Evolutionary conservation across 2,888 invertebrate species (phyloP).

Genomic region (Coelogynopora nodosa): DNA sequence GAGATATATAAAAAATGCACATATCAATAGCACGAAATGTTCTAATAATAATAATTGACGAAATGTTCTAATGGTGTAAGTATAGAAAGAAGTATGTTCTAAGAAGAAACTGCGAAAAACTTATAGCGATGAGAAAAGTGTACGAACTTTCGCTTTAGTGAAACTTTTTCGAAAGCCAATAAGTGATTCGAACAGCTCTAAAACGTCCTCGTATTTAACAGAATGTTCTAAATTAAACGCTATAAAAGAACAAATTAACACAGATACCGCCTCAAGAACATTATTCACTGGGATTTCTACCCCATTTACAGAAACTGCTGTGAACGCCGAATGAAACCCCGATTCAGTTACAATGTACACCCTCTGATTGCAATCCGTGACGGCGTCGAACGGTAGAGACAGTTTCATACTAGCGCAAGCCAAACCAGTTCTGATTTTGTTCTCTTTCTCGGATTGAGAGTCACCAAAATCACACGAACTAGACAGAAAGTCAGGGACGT

Average conservation of each 20-base stretch:
- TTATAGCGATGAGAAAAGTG: neutral
- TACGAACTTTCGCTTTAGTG: neutral
- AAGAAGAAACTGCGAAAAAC: slow-evolving; percentile 31
- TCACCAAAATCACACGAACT: slow-evolving; percentile 31
- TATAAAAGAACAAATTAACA: neutral
- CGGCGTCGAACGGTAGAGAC: neutral
- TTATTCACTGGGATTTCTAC: neutral
- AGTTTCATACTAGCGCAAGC: slow-evolving; percentile 2
- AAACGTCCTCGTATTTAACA: neutral
- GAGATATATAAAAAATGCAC: slow-evolving; percentile 30
- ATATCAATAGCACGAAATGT: slow-evolving; percentile 31
- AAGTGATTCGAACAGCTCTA: neutral
- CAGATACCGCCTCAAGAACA: neutral
- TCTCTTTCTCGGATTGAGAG: slow-evolving; percentile 31
- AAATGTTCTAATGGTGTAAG: slow-evolving; percentile 31
- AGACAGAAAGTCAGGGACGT: slow-evolving; percentile 31
- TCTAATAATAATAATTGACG: slow-evolving; percentile 31
- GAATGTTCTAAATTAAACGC: neutral
- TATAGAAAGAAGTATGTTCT: slow-evolving; percentile 31
- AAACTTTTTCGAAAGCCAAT: neutral
- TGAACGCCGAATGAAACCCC: neutral
- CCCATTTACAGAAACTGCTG: neutral
- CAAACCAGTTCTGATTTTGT: slow-evolving; percentile 29
- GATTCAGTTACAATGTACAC: neutral
- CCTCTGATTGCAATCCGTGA: neutral